Percentiles rank a stretch among this genome's conserved stretches.
Conservation (phyloP, 2,888 invertebrate genomes). For the Dichetophora obliterata region DNA sequence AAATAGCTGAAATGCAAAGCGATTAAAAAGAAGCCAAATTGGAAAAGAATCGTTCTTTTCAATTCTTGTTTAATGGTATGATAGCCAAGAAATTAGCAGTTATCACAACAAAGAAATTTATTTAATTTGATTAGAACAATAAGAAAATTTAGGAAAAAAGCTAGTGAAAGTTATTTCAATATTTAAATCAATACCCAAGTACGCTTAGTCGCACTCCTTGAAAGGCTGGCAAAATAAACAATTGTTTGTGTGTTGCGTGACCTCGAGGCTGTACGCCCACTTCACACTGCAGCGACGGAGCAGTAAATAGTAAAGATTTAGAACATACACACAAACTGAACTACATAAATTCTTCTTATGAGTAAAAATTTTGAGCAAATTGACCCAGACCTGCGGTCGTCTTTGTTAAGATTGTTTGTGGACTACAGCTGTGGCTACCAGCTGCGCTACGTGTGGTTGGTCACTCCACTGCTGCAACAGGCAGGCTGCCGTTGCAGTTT, state of each 20-base stretch:
- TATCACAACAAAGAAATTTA: no score
- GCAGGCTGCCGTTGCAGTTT: neutral
- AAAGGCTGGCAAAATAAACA: no score
- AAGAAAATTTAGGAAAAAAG: no score
- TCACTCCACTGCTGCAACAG: neutral
- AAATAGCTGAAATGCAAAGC: neutral
- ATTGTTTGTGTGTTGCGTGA: neutral
- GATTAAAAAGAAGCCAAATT: neutral
- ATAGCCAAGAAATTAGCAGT: no score
- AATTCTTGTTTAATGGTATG: no score
- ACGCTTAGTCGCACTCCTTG: no score
- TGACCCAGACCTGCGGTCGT: constrained; percentile 17
- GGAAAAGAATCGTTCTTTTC: no score
- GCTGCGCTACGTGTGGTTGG: constrained; percentile 43
- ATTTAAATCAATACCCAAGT: no score
- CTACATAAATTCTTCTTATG: constrained; percentile 20
- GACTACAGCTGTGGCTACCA: constrained; percentile 47
- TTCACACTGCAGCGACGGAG: no score
- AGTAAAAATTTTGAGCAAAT: neutral
- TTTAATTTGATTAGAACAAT: no score
- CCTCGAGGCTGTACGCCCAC: neutral
- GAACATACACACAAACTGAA: neutral
- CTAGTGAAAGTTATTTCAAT: no score
- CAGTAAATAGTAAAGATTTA: constrained; percentile 1
- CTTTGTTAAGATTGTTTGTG: constrained; percentile 50